Percentiles rank a stretch among this genome's conserved stretches.
phyloP scores from a whole-genome alignment of 2,797 vertebrate species.

The Dryobates pubescens region DNA sequence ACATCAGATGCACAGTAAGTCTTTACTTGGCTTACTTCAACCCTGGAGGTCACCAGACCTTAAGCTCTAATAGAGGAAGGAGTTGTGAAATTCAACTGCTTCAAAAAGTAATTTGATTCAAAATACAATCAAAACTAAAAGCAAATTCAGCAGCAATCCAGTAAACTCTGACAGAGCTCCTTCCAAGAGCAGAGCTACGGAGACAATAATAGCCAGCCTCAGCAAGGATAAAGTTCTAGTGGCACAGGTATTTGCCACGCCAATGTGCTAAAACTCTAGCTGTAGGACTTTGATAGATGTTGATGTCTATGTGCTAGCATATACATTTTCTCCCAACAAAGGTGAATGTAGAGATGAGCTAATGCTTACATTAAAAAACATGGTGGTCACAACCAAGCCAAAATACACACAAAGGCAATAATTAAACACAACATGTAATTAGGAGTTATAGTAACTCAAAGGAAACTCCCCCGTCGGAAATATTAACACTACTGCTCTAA shows the following conservation, averaged over 20 bases:
- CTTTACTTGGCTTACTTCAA: neutral
- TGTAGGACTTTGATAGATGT: rapidly evolving
- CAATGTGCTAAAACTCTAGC: rapidly evolving
- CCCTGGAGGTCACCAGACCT: neutral
- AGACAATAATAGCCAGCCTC: neutral
- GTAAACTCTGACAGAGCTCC: neutral
- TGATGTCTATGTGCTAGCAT: too few species aligned
- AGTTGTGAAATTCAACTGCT: neutral
- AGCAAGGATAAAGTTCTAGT: neutral
- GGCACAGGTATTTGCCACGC: neutral
- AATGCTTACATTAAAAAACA: neutral
- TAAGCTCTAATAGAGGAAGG: neutral
- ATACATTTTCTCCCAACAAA: neutral
- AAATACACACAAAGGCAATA: neutral
- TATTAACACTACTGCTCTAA: neutral
- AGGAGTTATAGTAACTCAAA: neutral
- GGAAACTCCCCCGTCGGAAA: neutral
- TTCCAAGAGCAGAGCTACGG: neutral
- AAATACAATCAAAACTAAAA: neutral
- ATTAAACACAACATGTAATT: neutral
- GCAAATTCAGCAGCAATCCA: neutral
- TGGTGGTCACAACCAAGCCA: neutral
- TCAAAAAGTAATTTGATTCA: neutral
- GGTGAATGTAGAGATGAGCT: neutral
- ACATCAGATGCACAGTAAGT: neutral